A percentile compares a stretch with the other conserved stretches of the same genome.
phyloP scores from a whole-genome alignment of 2,888 invertebrate species.

The Ormia ochracea region DNA sequence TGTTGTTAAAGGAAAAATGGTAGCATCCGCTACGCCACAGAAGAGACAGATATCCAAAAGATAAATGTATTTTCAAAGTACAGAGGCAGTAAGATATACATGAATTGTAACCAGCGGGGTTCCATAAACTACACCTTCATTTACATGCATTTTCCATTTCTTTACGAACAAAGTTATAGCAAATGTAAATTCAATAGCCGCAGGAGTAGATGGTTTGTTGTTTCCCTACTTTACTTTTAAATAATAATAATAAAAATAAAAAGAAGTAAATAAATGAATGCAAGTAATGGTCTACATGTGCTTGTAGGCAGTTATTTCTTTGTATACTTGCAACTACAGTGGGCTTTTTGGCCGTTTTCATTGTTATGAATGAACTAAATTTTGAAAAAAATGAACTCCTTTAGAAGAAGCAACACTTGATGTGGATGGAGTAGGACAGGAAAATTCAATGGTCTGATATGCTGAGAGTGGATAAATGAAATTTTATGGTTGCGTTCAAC shows the following conservation, averaged over 20 bases:
- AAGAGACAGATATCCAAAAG: too few relatives aligned
- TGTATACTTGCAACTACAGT: not conserved
- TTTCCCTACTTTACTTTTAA: too few relatives aligned
- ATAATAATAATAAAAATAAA: not conserved
- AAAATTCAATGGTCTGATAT: constrained; percentile 8
- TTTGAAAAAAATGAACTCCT: constrained; percentile 8
- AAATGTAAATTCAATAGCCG: not conserved
- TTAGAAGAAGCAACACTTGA: not conserved
- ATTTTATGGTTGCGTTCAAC: constrained; percentile 41
- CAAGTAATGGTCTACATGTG: not conserved
- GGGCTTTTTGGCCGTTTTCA: not conserved
- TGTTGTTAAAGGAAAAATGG: too few relatives aligned
- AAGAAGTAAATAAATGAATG: not conserved
- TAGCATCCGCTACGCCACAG: too few relatives aligned
- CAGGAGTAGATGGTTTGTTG: not conserved
- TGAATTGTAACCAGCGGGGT: too few relatives aligned
- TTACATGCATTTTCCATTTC: not conserved
- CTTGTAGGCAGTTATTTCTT: too few relatives aligned
- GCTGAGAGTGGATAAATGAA: constrained; percentile 6
- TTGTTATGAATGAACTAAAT: not conserved
- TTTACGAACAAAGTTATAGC: constrained; percentile 2
- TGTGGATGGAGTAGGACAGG: constrained; percentile 21
- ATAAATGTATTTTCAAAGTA: too few relatives aligned
- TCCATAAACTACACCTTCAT: too few relatives aligned
- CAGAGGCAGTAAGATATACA: too few relatives aligned